phyloP scores from a whole-genome alignment of 2,888 invertebrate genomes.

The Nephrotoma appendiculata region DNA sequence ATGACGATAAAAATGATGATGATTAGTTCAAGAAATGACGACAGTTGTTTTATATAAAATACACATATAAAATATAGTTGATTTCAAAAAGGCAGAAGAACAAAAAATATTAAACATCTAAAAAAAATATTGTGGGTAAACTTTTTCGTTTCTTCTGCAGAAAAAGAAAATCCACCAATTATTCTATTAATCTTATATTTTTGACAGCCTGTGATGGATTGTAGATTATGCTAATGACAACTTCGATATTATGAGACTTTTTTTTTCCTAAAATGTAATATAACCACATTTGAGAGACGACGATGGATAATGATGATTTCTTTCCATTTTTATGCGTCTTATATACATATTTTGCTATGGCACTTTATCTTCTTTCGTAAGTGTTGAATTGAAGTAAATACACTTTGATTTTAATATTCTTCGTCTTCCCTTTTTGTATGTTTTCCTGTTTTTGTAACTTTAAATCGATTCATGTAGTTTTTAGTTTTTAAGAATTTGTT shows the following conservation, averaged over 20 bases:
- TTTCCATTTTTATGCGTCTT: neutral
- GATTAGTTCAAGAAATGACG: neutral
- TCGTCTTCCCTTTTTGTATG: neutral
- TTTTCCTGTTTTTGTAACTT: neutral
- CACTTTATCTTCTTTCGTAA: neutral
- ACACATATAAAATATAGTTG: neutral
- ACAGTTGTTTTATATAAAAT: neutral
- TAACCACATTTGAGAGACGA: neutral
- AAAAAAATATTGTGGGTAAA: neutral
- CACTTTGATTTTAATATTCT: neutral
- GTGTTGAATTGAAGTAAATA: neutral
- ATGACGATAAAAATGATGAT: neutral
- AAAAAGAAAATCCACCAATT: neutral
- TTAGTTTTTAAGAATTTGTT: neutral
- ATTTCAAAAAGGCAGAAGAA: neutral
- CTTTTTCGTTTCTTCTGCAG: neutral
- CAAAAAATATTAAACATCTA: neutral
- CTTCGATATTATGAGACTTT: neutral
- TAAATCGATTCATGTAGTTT: neutral
- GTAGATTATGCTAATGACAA: constrained; percentile 4
- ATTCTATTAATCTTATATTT: constrained; percentile 4
- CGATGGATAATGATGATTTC: neutral
- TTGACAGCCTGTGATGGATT: constrained; percentile 4
- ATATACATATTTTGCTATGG: neutral
- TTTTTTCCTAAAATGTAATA: neutral